phyloP scores from a whole-genome alignment of 2,888 invertebrate genomes.

The Hydropsyche betteni region DNA sequence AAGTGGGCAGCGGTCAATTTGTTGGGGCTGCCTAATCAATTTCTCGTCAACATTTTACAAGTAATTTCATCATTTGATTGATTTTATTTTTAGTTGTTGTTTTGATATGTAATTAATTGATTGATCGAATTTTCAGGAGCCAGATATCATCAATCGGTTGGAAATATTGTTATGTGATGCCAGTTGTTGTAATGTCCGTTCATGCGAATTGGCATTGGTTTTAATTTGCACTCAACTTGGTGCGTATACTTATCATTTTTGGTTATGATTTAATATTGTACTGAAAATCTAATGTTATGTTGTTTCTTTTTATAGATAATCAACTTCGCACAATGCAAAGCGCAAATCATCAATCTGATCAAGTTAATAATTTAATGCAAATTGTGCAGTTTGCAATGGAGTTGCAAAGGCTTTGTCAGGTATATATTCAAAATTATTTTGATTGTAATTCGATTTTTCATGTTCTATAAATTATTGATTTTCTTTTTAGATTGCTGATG shows the following conservation, averaged over 20 bases:
- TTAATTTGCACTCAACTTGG: constrained; percentile 78
- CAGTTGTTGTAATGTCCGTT: constrained; percentile 75
- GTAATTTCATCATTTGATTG: constrained; percentile 36
- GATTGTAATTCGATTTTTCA: background rate
- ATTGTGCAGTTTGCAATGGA: constrained; percentile 77
- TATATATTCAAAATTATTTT: constrained; percentile 57
- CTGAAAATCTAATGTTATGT: constrained; percentile 39
- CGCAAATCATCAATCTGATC: constrained; percentile 55
- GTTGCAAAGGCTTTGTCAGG: constrained; percentile 76
- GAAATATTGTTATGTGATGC: constrained; percentile 82
- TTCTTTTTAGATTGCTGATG: constrained; percentile 70
- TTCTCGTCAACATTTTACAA: constrained; percentile 64
- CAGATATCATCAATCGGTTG: constrained; percentile 72
- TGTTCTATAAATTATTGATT: background rate
- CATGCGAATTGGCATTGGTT: constrained; percentile 80
- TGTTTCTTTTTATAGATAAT: constrained; percentile 53
- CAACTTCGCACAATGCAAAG: constrained; percentile 49
- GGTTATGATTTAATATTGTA: background rate
- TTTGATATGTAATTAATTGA: background rate
- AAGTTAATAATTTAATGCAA: constrained; percentile 65
- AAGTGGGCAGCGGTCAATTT: constrained; percentile 61
- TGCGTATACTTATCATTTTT: constrained; percentile 54
- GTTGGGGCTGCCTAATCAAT: constrained; percentile 56
- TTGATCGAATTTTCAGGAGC: constrained; percentile 57
- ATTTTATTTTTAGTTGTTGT: background rate